Conservation (phyloP, 1,140 invertebrate genomes). For the Asbolus verrucosus region DNA sequence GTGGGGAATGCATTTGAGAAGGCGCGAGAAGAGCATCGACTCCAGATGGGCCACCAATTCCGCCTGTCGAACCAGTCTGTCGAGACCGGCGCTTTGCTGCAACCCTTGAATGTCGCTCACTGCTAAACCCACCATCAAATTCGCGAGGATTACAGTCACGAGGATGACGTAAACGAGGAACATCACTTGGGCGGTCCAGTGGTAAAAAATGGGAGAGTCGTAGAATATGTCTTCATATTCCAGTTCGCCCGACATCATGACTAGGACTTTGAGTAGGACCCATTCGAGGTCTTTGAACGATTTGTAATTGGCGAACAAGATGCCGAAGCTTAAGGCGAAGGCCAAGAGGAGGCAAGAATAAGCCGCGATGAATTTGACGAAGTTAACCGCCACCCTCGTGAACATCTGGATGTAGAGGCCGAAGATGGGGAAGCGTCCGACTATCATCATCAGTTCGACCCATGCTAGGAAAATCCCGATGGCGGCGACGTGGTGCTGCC, state of each 20-base stretch:
- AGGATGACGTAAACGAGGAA: conserved; percentile 83
- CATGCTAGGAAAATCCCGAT: conserved; percentile 82
- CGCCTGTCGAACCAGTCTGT: conserved; percentile 82
- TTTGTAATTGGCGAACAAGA: conserved; percentile 81
- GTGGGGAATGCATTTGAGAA: conserved; percentile 75
- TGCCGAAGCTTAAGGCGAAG: conserved; percentile 81
- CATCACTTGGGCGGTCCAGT: conserved; percentile 80
- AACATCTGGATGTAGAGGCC: conserved; percentile 90
- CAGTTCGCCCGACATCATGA: conserved; percentile 90
- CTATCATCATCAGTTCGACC: conserved; percentile 85
- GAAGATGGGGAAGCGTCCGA: conserved; percentile 86
- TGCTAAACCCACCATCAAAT: conserved; percentile 86
- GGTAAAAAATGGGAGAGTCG: conserved; percentile 68
- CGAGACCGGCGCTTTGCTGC: conserved; percentile 82
- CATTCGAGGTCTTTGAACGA: conserved; percentile 74
- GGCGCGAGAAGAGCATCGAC: conserved; percentile 81
- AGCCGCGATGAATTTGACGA: conserved; percentile 83
- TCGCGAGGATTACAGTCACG: conserved; percentile 87
- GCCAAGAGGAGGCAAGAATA: conserved; percentile 84
- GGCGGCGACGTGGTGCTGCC: conserved; percentile 85
- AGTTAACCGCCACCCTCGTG: conserved; percentile 84
- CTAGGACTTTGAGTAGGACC: conserved; percentile 81
- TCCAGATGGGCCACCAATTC: conserved; percentile 84
- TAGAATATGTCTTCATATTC: conserved; percentile 89
- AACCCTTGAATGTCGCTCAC: conserved; percentile 88